These are phyloP conservation scores for Phoxinus dragarum DNA, from an alignment of 2,797 vertebrate species.

Conservation along the genomic window DNA sequence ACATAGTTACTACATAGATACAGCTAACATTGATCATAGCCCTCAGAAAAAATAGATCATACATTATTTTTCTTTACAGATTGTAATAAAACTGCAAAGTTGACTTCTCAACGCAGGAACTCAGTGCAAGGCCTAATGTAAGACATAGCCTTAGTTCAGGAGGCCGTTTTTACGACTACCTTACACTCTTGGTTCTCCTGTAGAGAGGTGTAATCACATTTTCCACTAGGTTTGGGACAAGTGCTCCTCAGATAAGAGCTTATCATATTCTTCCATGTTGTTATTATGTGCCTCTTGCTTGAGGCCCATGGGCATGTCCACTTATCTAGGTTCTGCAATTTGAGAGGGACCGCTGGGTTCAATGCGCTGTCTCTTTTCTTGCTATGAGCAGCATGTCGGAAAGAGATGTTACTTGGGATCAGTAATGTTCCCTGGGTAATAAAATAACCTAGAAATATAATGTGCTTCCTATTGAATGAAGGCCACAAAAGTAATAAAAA, in stretches of 20 bases:
- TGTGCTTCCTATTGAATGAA: background rate
- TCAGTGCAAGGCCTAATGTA: background rate
- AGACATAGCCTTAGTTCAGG: conserved; percentile 29
- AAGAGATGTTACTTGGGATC: conserved; percentile 29
- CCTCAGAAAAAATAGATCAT: background rate
- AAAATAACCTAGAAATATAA: conserved; percentile 7
- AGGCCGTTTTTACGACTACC: conserved; percentile 21
- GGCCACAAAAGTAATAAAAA: conserved; percentile 2
- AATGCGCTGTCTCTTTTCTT: conserved; percentile 53
- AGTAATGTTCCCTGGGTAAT: conserved; percentile 12
- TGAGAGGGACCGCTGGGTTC: conserved; percentile 61
- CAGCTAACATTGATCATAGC: background rate
- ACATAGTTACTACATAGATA: background rate
- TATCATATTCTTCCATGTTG: conserved; percentile 76
- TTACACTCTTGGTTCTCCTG: conserved; percentile 60
- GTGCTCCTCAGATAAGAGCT: conserved; percentile 72
- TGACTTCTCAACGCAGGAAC: background rate
- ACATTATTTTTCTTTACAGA: background rate
- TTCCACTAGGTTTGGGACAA: conserved; percentile 72
- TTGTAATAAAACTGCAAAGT: background rate
- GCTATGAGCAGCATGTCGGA: conserved; percentile 23
- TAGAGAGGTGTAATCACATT: conserved; percentile 75
- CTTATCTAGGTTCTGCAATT: conserved; percentile 65
- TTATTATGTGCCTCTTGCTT: conserved; percentile 69
- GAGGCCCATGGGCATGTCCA: conserved; percentile 67